These are phyloP conservation scores for Chymomyza amoena DNA, from an alignment of 2,888 invertebrate genomes.

Conservation along the genomic window DNA sequence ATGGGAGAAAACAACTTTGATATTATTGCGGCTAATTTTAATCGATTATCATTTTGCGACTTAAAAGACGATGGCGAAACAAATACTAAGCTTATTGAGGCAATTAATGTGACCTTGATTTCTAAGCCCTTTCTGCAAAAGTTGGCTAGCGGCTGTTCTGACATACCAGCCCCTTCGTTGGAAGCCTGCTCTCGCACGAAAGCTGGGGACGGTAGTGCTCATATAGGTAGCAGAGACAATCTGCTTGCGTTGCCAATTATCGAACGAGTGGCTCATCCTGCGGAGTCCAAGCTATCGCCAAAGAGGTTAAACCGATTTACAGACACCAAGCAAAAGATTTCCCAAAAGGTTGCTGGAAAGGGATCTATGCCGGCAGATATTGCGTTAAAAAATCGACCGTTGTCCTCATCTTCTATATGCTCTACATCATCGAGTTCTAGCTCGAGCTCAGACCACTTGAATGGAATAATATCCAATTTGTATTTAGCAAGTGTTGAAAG, in stretches of 20 bases:
- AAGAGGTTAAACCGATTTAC: conserved; percentile 76
- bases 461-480: conserved; percentile 84
- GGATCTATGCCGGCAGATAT: conserved; percentile 70
- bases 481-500: conserved; percentile 94
- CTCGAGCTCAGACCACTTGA: conserved; percentile 81
- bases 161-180: conserved; percentile 61
- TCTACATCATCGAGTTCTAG: conserved; percentile 82
- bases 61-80: conserved; percentile 22
- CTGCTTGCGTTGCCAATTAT: conserved; percentile 69
- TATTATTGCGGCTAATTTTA: conserved; percentile 60
- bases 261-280: conserved; percentile 68
- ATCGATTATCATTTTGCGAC: conserved; percentile 54
- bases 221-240: conserved; percentile 65
- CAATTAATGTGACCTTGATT: conserved; percentile 69
- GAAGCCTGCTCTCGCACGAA: conserved; percentile 77
- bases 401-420: conserved; percentile 78
- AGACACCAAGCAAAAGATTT: conserved; percentile 75
- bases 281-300: conserved; percentile 74
- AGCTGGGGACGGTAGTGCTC: conserved; percentile 64
- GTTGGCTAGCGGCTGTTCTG: conserved; percentile 61
- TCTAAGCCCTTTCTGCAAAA: conserved; percentile 67
- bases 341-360: conserved; percentile 59
- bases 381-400: conserved; percentile 75
- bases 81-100: conserved; percentile 53
- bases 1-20: conserved; percentile 65